Conservation (phyloP, 2,888 invertebrate species). For the Acleris emargana region DNA sequence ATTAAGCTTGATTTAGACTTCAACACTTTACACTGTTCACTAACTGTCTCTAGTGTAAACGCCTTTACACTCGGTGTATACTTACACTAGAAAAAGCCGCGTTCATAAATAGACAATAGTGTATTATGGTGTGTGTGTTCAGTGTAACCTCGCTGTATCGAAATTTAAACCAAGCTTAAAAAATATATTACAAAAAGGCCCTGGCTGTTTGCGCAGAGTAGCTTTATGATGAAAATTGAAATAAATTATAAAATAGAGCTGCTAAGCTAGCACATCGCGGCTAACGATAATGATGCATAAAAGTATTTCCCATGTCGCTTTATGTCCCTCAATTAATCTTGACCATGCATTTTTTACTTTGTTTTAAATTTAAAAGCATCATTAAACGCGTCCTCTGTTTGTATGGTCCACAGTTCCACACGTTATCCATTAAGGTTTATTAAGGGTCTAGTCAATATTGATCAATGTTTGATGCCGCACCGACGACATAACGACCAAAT, state of each 20-base stretch:
- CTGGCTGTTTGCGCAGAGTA: neutral
- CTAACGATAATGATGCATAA: constrained; percentile 75
- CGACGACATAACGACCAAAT: constrained; percentile 62
- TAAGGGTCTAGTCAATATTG: constrained; percentile 78
- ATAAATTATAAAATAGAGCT: constrained; percentile 28
- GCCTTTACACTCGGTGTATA: too few relatives aligned
- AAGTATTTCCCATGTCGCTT: constrained; percentile 79
- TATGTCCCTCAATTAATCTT: constrained; percentile 77
- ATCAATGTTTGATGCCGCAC: constrained; percentile 64
- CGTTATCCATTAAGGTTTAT: constrained; percentile 72
- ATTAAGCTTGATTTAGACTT: too few relatives aligned
- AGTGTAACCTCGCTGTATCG: too few relatives aligned
- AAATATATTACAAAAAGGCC: neutral
- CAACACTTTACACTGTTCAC: too few relatives aligned
- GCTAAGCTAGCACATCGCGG: constrained; percentile 49
- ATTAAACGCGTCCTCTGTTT: constrained; percentile 56
- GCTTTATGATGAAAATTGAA: constrained; percentile 22
- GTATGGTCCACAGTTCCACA: constrained; percentile 51
- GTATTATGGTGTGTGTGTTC: too few relatives aligned
- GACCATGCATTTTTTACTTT: constrained; percentile 56
- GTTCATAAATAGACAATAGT: too few relatives aligned
- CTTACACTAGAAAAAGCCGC: too few relatives aligned
- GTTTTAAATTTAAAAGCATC: constrained; percentile 63
- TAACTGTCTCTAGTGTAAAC: too few relatives aligned
- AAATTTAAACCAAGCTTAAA: too few relatives aligned